phyloP scores from a whole-genome alignment of 2,113 vertebrate species.

The Circaetus cinerascens region DNA sequence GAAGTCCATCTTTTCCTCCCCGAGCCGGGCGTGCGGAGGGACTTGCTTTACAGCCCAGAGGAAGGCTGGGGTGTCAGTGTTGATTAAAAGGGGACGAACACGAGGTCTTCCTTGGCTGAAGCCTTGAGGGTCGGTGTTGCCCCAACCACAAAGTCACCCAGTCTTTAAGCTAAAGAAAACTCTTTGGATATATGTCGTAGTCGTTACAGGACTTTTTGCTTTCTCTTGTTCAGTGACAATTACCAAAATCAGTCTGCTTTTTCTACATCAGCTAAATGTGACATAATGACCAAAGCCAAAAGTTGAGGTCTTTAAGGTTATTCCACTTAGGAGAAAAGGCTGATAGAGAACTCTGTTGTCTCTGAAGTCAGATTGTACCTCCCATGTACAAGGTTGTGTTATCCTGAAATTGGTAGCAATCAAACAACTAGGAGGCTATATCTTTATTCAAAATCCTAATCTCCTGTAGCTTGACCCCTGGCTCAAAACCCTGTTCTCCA shows the following conservation, averaged over 20 bases:
- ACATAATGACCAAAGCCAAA: background rate
- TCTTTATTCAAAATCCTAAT: background rate
- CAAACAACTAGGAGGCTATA: background rate
- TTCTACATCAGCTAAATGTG: background rate
- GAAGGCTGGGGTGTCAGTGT: background rate
- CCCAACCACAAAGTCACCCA: background rate
- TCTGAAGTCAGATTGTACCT: background rate
- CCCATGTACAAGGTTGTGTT: background rate
- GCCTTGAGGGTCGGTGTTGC: fast-evolving
- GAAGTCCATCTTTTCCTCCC: background rate
- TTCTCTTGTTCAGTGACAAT: background rate
- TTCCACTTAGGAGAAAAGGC: background rate
- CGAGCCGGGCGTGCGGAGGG: fast-evolving
- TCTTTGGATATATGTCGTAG: background rate
- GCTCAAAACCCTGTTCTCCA: background rate
- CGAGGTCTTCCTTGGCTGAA: background rate
- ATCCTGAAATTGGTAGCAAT: background rate
- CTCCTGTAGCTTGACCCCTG: background rate
- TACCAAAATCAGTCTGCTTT: background rate
- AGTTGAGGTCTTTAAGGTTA: background rate
- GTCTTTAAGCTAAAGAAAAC: background rate
- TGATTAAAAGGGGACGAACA: background rate
- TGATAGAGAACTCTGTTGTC: background rate
- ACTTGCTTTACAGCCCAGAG: background rate
- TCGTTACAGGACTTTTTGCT: background rate